These are phyloP conservation scores for Drosophila paramelanica DNA, from an alignment of 2,888 invertebrate species.

Conservation along the genomic window DNA sequence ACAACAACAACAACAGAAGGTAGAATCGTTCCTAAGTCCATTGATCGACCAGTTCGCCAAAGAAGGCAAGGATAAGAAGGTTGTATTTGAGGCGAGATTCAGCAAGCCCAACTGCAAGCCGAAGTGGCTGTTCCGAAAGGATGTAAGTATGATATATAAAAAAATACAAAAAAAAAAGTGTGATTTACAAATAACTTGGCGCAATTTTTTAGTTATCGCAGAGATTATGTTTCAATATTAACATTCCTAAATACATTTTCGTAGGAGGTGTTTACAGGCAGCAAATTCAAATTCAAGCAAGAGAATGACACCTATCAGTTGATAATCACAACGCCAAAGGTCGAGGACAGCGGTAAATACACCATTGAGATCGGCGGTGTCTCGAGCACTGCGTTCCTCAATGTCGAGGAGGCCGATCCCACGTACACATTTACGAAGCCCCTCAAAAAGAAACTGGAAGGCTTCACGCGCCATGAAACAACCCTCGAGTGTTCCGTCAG, in stretches of 20 bases:
- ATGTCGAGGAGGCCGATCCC: slow-evolving; percentile 98
- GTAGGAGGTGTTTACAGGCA: slow-evolving; percentile 97
- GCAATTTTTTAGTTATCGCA: background rate
- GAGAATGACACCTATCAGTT: slow-evolving; percentile 96
- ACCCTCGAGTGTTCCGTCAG: slow-evolving; percentile 97
- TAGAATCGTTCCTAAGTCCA: slow-evolving; percentile 96
- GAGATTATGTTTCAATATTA: background rate
- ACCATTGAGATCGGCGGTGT: slow-evolving; percentile 97
- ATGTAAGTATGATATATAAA: slow-evolving; percentile 88
- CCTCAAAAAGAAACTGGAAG: slow-evolving; percentile 94
- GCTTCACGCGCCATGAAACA: slow-evolving; percentile 95
- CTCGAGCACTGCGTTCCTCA: slow-evolving; percentile 94
- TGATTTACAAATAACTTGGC: background rate
- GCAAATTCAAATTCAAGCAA: slow-evolving; percentile 97
- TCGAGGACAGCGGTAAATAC: slow-evolving; percentile 98
- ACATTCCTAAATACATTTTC: background rate
- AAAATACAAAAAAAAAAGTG: background rate
- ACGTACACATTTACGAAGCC: slow-evolving; percentile 96
- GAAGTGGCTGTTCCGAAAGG: slow-evolving; percentile 96
- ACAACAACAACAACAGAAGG: slow-evolving; percentile 88
- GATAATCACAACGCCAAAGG: slow-evolving; percentile 95
- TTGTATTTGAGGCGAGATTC: slow-evolving; percentile 96
- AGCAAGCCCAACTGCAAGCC: slow-evolving; percentile 98
- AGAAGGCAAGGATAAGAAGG: slow-evolving; percentile 98
- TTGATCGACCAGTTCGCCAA: slow-evolving; percentile 96